Base-by-base conservation (phyloP, 2,113 vertebrate species). In the Fukomys damarensis region DNA sequence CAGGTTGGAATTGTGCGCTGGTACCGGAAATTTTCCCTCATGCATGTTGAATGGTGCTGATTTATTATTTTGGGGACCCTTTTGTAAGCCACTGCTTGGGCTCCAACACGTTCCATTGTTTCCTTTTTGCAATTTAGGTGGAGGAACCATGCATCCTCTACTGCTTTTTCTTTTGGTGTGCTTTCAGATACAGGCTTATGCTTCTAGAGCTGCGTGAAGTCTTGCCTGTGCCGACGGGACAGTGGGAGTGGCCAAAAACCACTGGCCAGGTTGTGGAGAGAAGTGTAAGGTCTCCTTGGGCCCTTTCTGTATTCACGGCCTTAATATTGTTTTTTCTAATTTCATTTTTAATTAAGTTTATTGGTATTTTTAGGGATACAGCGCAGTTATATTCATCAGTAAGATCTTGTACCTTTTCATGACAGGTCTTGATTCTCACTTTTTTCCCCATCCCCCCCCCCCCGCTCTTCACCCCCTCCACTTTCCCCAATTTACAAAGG, bases 1-100 rank as follows among this genome's bases (percentile, higher is more conserved):
- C 32, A 19, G 24, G 2, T 35, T 70, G 28, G 12, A 16, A 81
- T 10, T 58, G 54, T 30, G 32, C 54, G 58, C 5, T 17, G 22
- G 30, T 35, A 4, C 7, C 12, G 32, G 22, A 65, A 54, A 14
- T 16, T 38, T 54, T 70, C 30, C 19, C 26, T 28, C 26, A 41
- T 8, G 2, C 1, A 0, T 22, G 7, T 54, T 17, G 4, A 30
- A 58, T 7, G 1, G 17, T 82, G 9, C 1, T 19, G 52, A 43
- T 70, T 1, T 70, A 19, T 2, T 68, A 9, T 56, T 90, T 41
- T 24, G 49, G 12, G 2, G 7, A 0, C n/a, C 26, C 38, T 41
- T 41, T 38, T 24, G 9, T 22, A 41, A 41, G 9, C 3, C 38
- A 72, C n/a, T 70, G n/a, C 68, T 16, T 24, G 11, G 68, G 66